Base-by-base conservation (phyloP, 2,888 invertebrate species). In the Synergus japonicus region DNA sequence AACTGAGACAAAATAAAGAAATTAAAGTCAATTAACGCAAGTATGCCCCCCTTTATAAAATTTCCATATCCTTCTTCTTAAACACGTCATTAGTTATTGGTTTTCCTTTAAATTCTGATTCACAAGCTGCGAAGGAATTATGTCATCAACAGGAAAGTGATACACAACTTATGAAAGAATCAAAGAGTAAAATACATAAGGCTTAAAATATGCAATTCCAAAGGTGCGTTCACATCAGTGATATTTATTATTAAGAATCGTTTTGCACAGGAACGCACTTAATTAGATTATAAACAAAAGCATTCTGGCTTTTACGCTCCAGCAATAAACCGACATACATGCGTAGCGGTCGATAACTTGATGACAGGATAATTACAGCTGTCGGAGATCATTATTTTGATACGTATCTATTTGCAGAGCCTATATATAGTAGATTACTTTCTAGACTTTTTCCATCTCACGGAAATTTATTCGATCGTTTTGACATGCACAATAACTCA, bases 281-380 rank as follows among this genome's bases (percentile, higher is more conserved):
- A 49, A 49, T 69, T 69, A 37, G 13, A 69, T 69, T 49, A 69
- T 69, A 69, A 69, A 69, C 69, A 69, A 69, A 69, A 46, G 46
- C 22, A 44, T 43, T 66, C 12, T 18, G 18, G 12, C 18, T 66
- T 67, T 37, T 69, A 29, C 69, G 69, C 49, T 69, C 37, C 15
- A 69, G 29, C 13, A 44, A 69, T 65, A 66, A 43, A n/a, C 66
- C 43, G 41, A n/a, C 44, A 22, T 22, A n/a, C 44, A 22, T 22
- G 66, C 66, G 43, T 69, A 29, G 29, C 49, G 49, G 29, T 29
- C 43, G 43, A 29, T 67, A 49, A 69, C 69, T 69, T 69, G 69
- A 69, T 69, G 49, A 69, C 69, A 69, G 49, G 49, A 69, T 69
- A 49, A 69, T 69, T 49, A 29, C 29, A 15, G 46, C 46, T 29